Percentiles rank a stretch among this genome's conserved stretches.
Conservation (phyloP, 2,888 invertebrate species). For the Mystacides longicornis region DNA sequence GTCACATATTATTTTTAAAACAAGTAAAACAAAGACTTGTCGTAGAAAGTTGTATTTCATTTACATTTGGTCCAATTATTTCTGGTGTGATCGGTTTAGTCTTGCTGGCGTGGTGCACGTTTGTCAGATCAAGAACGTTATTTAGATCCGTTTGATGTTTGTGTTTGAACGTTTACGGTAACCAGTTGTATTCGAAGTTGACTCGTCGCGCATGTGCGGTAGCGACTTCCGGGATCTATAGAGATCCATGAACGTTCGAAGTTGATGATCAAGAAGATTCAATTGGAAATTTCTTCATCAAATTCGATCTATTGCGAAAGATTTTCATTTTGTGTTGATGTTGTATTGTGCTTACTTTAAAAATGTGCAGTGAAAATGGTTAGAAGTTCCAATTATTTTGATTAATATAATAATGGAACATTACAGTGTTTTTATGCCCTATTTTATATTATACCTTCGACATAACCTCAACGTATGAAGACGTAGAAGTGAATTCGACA, state of each 20-base stretch:
- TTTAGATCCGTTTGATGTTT: neutral
- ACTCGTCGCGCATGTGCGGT: neutral
- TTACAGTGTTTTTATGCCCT: neutral
- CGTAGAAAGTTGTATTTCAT: no score
- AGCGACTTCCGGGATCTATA: neutral
- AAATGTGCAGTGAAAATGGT: neutral
- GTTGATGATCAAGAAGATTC: neutral
- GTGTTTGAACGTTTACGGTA: neutral
- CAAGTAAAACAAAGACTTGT: no score
- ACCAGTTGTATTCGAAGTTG: neutral
- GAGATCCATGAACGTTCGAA: neutral
- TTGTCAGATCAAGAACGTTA: no score
- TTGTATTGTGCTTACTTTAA: neutral
- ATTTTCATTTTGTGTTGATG: no score
- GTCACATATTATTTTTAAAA: no score
- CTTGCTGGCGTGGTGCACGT: no score
- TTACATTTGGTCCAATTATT: no score
- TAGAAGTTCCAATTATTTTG: neutral
- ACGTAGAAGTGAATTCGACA: no score
- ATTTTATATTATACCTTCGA: no score
- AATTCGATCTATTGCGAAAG: no score
- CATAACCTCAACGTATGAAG: conserved; percentile 1
- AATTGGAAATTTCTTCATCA: no score
- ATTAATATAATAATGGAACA: neutral
- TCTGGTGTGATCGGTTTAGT: no score